Percentiles rank a stretch among this genome's conserved stretches.
Evolutionary conservation across 2,797 vertebrate genomes (phyloP).

Genomic region (Sebastes dallii): DNA sequence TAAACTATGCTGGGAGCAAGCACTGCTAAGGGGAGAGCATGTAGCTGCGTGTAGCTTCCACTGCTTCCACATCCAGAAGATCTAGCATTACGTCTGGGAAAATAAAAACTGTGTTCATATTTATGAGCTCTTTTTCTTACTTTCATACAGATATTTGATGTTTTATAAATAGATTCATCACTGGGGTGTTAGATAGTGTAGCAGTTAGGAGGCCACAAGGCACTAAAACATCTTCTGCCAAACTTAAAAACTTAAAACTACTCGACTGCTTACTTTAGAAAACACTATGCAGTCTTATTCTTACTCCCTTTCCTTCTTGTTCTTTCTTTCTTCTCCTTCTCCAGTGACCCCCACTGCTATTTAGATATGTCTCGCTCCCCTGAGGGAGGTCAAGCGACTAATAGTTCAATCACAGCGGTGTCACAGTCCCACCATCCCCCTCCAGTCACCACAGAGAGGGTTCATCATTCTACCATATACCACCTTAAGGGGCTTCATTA

Average conservation of each 20-base stretch:
- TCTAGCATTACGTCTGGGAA: slow-evolving; percentile 37
- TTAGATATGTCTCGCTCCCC: slow-evolving; percentile 84
- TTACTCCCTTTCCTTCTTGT: slow-evolving; percentile 12
- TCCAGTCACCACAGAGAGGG: slow-evolving; percentile 66
- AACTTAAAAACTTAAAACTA: slow-evolving; percentile 7
- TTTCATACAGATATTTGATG: slow-evolving; percentile 47
- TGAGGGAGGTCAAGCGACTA: slow-evolving; percentile 92
- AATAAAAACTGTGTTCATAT: slow-evolving; percentile 41
- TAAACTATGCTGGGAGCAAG: slow-evolving; percentile 56
- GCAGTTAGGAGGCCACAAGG: background rate
- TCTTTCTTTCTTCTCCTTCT: slow-evolving; percentile 4
- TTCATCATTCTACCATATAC: slow-evolving; percentile 93
- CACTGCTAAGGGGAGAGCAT: background rate
- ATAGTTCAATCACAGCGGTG: slow-evolving; percentile 96
- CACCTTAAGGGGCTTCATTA: slow-evolving; percentile 90
- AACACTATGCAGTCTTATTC: background rate
- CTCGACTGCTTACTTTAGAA: slow-evolving; percentile 1
- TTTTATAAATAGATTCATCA: slow-evolving; percentile 46
- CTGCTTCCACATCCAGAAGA: slow-evolving; percentile 31
- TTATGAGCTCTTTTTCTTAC: slow-evolving; percentile 42
- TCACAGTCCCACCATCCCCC: slow-evolving; percentile 81
- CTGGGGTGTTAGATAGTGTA: background rate
- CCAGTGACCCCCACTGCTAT: slow-evolving; percentile 83
- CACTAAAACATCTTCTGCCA: background rate
- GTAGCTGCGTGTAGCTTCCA: slow-evolving; percentile 31